phyloP scores from a whole-genome alignment of 1,140 invertebrate species.

The Propsilocerus akamusi region DNA sequence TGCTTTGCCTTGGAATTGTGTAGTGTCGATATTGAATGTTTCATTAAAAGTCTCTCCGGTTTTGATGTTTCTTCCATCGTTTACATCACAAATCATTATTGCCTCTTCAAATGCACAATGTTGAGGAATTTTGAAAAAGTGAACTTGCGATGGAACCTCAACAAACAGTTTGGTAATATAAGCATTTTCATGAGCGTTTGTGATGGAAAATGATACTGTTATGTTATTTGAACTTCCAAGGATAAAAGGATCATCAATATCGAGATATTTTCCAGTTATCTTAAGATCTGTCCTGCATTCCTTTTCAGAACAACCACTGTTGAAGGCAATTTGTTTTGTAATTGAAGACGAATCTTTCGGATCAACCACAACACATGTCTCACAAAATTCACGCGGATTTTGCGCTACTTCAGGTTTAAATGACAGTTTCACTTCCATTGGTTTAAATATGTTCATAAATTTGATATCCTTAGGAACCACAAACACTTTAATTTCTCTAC shows the following conservation, averaged over 20 bases:
- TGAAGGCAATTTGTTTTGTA: conserved; percentile 18
- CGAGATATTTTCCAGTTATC: no score
- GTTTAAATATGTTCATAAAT: no score
- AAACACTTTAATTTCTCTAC: no score
- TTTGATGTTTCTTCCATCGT: conserved; percentile 13
- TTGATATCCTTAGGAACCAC: no score
- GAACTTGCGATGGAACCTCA: conserved; percentile 17
- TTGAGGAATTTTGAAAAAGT: conserved; percentile 22
- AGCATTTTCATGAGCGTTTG: conserved; percentile 24
- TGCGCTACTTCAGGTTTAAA: no score
- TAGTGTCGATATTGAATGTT: conserved; percentile 23
- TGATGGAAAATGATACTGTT: conserved; percentile 18
- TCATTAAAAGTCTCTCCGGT: no score
- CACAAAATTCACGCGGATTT: no score
- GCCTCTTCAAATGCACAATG: conserved; percentile 17
- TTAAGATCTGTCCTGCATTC: conserved; percentile 24
- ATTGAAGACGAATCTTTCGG: conserved; percentile 19
- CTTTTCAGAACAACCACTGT: conserved; percentile 21
- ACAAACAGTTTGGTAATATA: conserved; percentile 24
- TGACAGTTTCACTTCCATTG: no score
- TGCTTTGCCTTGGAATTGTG: conserved; percentile 13
- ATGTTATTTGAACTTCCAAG: conserved; percentile 22
- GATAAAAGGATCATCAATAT: no score
- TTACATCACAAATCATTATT: conserved; percentile 17
- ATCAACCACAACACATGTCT: conserved; percentile 20